Evolutionary conservation across 2,113 vertebrate species (phyloP).

Genomic region (Emydura subglobosa): DNA sequence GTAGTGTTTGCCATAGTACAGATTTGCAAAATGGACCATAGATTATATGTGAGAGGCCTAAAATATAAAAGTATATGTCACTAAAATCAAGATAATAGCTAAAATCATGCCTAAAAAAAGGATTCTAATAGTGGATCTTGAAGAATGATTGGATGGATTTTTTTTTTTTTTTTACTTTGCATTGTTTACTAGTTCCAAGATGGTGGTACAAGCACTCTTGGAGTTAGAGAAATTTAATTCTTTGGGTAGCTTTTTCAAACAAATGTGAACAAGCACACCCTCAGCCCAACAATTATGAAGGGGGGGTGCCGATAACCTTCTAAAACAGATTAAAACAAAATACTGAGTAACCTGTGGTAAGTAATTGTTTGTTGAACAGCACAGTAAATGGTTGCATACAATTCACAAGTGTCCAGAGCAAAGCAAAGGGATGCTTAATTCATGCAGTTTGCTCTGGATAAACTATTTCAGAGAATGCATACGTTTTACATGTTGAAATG

Average conservation of each 20-base stretch:
- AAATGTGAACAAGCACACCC: background rate
- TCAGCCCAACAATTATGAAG: slow-evolving; percentile 25
- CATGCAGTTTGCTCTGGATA: background rate
- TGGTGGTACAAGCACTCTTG: background rate
- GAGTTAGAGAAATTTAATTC: background rate
- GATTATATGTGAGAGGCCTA: background rate
- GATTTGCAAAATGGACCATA: background rate
- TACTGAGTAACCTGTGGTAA: slow-evolving; percentile 23
- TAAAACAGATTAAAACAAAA: slow-evolving; percentile 23
- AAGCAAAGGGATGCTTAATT: background rate
- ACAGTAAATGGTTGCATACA: slow-evolving; percentile 14
- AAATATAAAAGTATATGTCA: background rate
- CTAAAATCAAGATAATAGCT: background rate
- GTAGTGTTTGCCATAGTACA: background rate
- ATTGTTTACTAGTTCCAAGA: background rate
- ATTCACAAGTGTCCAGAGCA: background rate
- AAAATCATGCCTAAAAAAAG: background rate
- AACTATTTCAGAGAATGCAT: slow-evolving; percentile 12
- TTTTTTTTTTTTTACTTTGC: background rate
- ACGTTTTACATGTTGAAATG: slow-evolving; percentile 12
- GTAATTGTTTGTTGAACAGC: slow-evolving; percentile 18
- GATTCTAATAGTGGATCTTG: background rate
- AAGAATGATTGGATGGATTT: background rate
- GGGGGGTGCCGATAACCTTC: slow-evolving; percentile 36
- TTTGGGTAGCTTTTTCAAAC: background rate